phyloP scores from a whole-genome alignment of 2,797 vertebrate genomes.

The Hyperoplus lanceolatus region DNA sequence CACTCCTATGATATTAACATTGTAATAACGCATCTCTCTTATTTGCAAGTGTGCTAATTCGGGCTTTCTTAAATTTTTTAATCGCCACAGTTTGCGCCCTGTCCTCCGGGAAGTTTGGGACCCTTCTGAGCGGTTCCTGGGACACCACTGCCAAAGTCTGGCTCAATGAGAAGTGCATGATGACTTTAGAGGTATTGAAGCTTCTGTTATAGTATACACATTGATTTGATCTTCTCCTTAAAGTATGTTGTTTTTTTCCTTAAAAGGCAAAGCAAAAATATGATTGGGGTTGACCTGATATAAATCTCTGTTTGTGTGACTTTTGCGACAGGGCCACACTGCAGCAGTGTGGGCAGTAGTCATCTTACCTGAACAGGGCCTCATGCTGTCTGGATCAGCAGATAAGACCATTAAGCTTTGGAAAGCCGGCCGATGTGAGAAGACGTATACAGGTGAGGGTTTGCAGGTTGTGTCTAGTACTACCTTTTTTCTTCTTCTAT shows the following conservation, averaged over 20 bases:
- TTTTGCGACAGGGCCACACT: conserved; percentile 89
- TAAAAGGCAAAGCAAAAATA: background rate
- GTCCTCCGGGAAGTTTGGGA: conserved; percentile 97
- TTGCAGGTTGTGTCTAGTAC: background rate
- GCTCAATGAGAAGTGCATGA: conserved; percentile 98
- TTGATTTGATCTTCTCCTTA: background rate
- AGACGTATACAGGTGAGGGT: conserved; percentile 89
- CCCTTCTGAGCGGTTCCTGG: conserved; percentile 97
- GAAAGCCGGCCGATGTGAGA: conserved; percentile 96
- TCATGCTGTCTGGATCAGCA: conserved; percentile 97
- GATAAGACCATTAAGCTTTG: conserved; percentile 97
- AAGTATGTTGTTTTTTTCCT: too few relatives aligned
- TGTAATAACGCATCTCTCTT: background rate
- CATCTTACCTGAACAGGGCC: conserved; percentile 95
- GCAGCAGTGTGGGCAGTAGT: conserved; percentile 97
- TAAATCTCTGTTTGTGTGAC: conserved; percentile 11
- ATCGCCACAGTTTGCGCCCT: conserved; percentile 91
- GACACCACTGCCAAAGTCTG: conserved; percentile 98
- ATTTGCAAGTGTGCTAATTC: background rate
- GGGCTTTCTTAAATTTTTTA: background rate
- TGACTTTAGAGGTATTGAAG: conserved; percentile 93
- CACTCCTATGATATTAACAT: background rate
- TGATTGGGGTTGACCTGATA: background rate
- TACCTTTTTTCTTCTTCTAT: background rate
- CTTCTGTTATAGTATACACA: background rate